Conservation (phyloP, 2,113 vertebrate genomes). For the Progne subis region DNA sequence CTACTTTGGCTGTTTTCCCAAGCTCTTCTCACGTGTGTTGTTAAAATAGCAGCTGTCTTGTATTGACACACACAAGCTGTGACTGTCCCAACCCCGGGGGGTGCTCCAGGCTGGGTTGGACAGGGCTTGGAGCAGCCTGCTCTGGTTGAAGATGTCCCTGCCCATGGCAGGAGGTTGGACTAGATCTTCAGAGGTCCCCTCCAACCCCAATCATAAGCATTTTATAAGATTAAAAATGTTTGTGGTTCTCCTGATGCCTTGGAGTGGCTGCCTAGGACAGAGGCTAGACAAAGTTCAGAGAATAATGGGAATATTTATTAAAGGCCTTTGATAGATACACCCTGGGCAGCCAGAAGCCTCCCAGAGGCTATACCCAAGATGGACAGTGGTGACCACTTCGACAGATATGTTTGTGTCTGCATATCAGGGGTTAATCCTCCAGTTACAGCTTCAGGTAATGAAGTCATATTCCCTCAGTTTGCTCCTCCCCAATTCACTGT, state of each 20-base stretch:
- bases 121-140: not conserved
- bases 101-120: not conserved
- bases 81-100: not conserved
- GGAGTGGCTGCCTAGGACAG: not conserved
- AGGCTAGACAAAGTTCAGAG: not conserved
- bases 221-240: not conserved
- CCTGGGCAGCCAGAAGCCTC: not conserved
- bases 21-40: not conserved
- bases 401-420: not conserved
- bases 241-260: not conserved
- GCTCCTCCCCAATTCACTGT: not conserved
- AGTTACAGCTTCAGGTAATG: not conserved
- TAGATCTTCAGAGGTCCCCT: not conserved
- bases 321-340: not conserved
- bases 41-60: not conserved
- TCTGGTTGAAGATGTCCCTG: not conserved
- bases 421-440: not conserved
- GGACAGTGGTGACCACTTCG: not conserved
- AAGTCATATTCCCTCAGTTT: not conserved
- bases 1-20: not conserved
- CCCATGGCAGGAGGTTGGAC: too few relatives aligned
- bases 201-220: not conserved
- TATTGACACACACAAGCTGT: not conserved
- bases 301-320: not conserved
- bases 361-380: not conserved